Conservation (phyloP, 1,140 invertebrate genomes). For the Panagrolaimus sp. region DNA sequence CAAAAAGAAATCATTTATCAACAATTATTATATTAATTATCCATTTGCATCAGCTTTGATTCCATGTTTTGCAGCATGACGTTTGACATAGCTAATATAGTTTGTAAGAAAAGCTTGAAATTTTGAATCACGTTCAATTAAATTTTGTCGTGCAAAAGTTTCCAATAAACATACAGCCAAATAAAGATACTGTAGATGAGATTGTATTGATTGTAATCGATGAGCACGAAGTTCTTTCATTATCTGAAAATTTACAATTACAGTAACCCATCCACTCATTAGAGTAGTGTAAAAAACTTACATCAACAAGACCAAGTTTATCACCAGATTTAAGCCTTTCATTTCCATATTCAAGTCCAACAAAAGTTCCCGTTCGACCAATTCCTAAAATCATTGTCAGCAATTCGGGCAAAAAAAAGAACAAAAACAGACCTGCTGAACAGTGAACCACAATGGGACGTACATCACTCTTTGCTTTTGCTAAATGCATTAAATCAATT, state of each 20-base stretch:
- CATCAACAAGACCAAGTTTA: constrained; percentile 12
- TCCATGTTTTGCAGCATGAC: constrained; percentile 11
- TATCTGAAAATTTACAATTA: background rate
- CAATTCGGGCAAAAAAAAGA: too few species aligned
- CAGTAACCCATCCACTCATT: background rate
- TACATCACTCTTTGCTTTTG: background rate
- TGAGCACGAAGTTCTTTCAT: constrained; percentile 12
- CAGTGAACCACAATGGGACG: background rate
- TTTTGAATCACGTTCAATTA: constrained; percentile 6
- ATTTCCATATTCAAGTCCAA: constrained; percentile 2
- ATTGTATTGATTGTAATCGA: constrained; percentile 4
- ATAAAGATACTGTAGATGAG: constrained; percentile 12
- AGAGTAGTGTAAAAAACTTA: background rate
- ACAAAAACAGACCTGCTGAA: too few species aligned
- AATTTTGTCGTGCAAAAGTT: background rate
- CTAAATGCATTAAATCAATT: background rate
- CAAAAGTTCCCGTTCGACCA: constrained; percentile 9
- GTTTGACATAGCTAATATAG: constrained; percentile 2
- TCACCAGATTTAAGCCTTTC: constrained; percentile 2
- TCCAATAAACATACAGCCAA: constrained; percentile 1
- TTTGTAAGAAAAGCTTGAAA: background rate
- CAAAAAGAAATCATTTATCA: too few species aligned
- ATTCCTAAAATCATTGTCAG: too few species aligned
- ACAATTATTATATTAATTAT: too few species aligned
- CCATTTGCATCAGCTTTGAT: background rate